Evolutionary conservation across 2,888 invertebrate genomes (phyloP).

Genomic region (Leucophenga maculata): DNA sequence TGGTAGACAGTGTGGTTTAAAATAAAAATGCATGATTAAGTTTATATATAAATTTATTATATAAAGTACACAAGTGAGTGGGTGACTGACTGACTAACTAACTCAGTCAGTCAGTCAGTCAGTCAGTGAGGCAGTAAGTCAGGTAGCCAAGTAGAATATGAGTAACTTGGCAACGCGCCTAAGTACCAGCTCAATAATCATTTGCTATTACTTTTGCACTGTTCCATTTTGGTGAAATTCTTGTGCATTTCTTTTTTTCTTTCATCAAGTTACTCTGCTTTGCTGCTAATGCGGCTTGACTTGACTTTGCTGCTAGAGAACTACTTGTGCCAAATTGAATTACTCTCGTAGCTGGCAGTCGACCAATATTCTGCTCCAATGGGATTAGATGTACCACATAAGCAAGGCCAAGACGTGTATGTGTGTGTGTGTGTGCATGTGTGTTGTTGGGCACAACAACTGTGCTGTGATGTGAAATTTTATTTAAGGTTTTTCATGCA

Average conservation of each 20-base stretch:
- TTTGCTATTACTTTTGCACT: slow-evolving; percentile 9
- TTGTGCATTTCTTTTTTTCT: background rate
- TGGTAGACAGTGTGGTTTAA: background rate
- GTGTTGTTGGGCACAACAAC: background rate
- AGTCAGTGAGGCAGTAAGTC: background rate
- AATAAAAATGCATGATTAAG: slow-evolving; percentile 27
- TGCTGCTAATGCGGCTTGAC: background rate
- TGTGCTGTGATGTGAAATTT: background rate
- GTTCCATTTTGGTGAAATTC: background rate
- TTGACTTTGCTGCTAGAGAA: slow-evolving; percentile 23
- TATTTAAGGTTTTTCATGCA: too few species aligned
- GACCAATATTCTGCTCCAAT: slow-evolving; percentile 14
- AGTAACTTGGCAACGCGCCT: slow-evolving; percentile 20
- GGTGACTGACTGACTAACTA: background rate
- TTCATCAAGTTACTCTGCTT: background rate
- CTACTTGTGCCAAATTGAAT: slow-evolving; percentile 37
- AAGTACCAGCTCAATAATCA: slow-evolving; percentile 24
- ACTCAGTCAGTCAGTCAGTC: background rate
- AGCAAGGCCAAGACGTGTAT: background rate
- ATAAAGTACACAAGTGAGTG: background rate
- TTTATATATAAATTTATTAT: background rate
- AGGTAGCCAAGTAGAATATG: background rate
- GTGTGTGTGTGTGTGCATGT: background rate
- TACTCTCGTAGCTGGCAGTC: slow-evolving; percentile 33
- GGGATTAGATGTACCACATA: slow-evolving; percentile 18